Base-by-base conservation (phyloP, 2,797 vertebrate genomes). In the Chiloscyllium punctatum region DNA sequence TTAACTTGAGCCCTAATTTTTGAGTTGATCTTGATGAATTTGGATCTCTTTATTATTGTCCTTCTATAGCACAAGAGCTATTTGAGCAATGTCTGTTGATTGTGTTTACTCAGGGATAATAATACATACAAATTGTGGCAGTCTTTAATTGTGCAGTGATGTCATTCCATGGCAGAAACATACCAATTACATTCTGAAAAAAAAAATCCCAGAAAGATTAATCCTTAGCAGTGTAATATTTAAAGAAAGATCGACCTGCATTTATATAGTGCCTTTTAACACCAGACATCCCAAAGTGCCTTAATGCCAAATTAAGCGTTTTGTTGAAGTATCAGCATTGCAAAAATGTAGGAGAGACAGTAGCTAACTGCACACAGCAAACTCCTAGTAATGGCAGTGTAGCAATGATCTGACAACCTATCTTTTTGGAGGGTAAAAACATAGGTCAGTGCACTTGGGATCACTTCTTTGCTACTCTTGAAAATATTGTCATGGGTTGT, bases 81-180 rank as follows among this genome's bases (percentile, higher is more conserved):
- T 88, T 57, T 88, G 82, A 51, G 30, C 27, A 30, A 5, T 0
- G 51, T 33, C 11, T 88, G 27, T 88, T 88, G 53, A 88, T 57
- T 88, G 86, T 57, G 25, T 88, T 88, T 51, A 57, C 86, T 57
- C 9, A 30, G 4, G 48, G 48, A 16, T 88, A 88, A 30, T 88
- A 84, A 48, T 88, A 88, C 57, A 57, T 88, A 57, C 86, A 53
- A 30, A 88, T 88, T 88, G 51, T 88, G 51, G 86, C 86, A 88
- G 51, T 88, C 84, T 82, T 82, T 87, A 87, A 48, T 30, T 51
- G 84, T 87, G 84, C 48, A 57, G 15, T 57, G 82, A 84, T 84
- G 51, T 57, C 53, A 88, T 33, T 57, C 53, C 51, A 57, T 53
- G 48, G 53, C 51, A 88, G 51, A 88, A 88, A 57, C 86, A 48